A percentile compares a stretch with the other conserved stretches of the same genome.
These are phyloP conservation scores for Scaptomyza hsui DNA, from an alignment of 1,140 invertebrate genomes.

Conservation along the genomic window DNA sequence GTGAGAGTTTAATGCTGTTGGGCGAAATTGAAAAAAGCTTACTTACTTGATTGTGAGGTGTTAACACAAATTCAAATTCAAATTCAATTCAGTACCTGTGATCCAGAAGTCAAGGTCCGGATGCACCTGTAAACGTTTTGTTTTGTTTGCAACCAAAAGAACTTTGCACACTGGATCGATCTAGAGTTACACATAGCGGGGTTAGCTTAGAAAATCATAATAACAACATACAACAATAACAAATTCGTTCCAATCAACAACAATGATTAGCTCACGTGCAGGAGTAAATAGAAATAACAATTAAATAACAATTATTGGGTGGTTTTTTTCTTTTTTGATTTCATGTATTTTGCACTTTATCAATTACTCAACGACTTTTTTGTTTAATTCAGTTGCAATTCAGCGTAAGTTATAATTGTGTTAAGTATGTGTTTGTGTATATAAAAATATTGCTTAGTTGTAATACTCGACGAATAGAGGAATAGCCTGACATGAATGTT, in stretches of 20 bases:
- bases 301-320: constrained; percentile 32
- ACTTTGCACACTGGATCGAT: constrained; percentile 35
- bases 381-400: constrained; percentile 47
- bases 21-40: constrained; percentile 14
- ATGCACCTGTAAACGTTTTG: constrained; percentile 61
- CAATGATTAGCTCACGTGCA: constrained; percentile 60
- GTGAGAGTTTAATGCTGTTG: constrained; percentile 15
- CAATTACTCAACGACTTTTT: constrained; percentile 9
- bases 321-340: constrained; percentile 11
- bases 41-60: constrained; percentile 14
- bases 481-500: constrained; percentile 13
- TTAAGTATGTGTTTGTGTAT: constrained; percentile 30
- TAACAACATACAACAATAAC: constrained; percentile 47
- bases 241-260: constrained; percentile 32
- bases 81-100: constrained; percentile 14
- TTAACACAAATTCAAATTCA: constrained; percentile 2
- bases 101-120: constrained; percentile 7
- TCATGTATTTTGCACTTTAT: constrained; percentile 31
- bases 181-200: constrained; percentile 32
- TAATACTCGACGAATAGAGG: constrained; percentile 29
- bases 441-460: constrained; percentile 66
- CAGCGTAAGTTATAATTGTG: constrained; percentile 38
- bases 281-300: constrained; percentile 32
- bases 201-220: constrained; percentile 31
- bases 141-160: constrained; percentile 76